Evolutionary conservation across 1,140 invertebrate species (phyloP).

Genomic region (Psix sp.): DNA sequence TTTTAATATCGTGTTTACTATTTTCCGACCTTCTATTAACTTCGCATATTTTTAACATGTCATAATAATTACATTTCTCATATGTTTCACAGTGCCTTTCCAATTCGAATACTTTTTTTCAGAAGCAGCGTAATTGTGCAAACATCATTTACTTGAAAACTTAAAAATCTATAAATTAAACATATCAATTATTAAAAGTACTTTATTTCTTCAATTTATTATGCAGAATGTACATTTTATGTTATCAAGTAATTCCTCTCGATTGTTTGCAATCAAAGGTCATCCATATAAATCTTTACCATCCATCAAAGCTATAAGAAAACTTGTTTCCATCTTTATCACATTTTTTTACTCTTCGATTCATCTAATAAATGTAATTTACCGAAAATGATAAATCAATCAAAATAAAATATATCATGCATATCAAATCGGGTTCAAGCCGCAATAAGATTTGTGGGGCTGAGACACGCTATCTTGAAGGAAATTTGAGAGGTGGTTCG

Average conservation of each 20-base stretch:
- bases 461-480: not conserved
- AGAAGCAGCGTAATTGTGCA: no score
- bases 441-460: constrained; percentile 1
- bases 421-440: not conserved
- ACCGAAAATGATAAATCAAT: constrained; percentile 19
- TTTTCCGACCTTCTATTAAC: constrained; percentile 21
- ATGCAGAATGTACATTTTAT: no score
- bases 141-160: no score
- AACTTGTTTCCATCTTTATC: constrained; percentile 16
- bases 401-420: constrained; percentile 3
- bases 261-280: no score
- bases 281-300: no score
- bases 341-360: constrained; percentile 1
- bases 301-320: no score
- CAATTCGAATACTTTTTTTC: no score
- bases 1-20: constrained; percentile 19
- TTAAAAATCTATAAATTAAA: no score
- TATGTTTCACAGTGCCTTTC: constrained; percentile 12
- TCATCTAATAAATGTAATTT: not conserved
- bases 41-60: constrained; percentile 5
- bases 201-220: no score
- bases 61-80: constrained; percentile 19
- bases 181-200: no score
- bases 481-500: constrained; percentile 9
- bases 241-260: no score